A percentile compares a stretch with the other conserved stretches of the same genome.
These are phyloP conservation scores for Rambutsinella grinnellia DNA, from an alignment of 2,888 invertebrate genomes.

Conservation along the genomic window DNA sequence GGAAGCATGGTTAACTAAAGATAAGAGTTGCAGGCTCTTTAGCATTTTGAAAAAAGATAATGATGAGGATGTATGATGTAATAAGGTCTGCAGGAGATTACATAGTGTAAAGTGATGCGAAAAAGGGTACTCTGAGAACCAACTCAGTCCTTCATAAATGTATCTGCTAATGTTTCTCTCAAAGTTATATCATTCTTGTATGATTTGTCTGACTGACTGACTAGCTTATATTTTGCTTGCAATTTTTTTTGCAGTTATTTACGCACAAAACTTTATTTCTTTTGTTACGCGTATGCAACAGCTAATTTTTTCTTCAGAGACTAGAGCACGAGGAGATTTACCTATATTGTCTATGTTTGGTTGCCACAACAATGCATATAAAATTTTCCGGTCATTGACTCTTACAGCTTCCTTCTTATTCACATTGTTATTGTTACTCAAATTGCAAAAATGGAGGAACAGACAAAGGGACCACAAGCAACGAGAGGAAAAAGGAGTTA, in stretches of 20 bases:
- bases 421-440: neutral
- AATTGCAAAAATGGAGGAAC: neutral
- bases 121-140: too few relatives aligned
- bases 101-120: too few relatives aligned
- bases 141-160: too few relatives aligned
- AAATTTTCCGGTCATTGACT: neutral
- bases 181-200: too few relatives aligned
- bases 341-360: neutral
- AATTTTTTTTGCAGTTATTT: neutral
- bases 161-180: too few relatives aligned
- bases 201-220: neutral
- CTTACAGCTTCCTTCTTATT: neutral
- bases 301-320: neutral
- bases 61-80: too few relatives aligned
- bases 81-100: too few relatives aligned
- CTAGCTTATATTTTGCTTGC: neutral
- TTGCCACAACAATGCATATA: neutral
- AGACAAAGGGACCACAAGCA: neutral
- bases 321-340: neutral
- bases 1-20: too few relatives aligned
- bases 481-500: neutral
- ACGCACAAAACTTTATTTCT: neutral
- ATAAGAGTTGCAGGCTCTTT: too few relatives aligned
- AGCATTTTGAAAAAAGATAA: too few relatives aligned
- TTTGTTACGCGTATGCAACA: neutral